Evolutionary conservation across 2,113 vertebrate species (phyloP).

Genomic region (Tyto alba): DNA sequence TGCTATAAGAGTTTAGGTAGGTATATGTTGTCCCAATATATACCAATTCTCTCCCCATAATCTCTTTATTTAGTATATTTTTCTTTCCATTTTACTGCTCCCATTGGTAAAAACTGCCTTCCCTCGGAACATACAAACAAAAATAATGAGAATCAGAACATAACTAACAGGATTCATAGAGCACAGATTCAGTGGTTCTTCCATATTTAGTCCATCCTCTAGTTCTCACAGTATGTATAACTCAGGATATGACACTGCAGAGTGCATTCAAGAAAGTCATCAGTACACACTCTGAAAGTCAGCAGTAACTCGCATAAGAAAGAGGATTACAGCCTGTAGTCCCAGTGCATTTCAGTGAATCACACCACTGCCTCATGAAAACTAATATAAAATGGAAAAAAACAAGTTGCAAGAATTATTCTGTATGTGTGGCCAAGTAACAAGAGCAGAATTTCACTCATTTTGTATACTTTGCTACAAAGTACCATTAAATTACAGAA

Average conservation of each 20-base stretch:
- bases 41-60: not conserved
- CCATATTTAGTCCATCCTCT: not conserved
- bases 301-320: not conserved
- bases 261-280: not conserved
- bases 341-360: not conserved
- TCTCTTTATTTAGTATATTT: not conserved
- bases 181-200: not conserved
- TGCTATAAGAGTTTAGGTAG: not conserved
- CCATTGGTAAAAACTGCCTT: not conserved
- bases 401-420: not conserved
- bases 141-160: not conserved
- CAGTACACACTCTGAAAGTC: not conserved
- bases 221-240: rapidly evolving
- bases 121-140: not conserved
- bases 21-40: not conserved
- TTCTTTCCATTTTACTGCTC: not conserved
- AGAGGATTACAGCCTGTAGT: not conserved
- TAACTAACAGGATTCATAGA: not conserved
- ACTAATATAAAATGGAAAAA: not conserved
- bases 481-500: not conserved
- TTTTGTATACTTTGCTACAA: not conserved
- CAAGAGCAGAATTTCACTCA: not conserved
- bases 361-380: not conserved
- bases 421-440: not conserved
- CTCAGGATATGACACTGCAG: not conserved